These are phyloP conservation scores for Sebastes flavidus DNA, from an alignment of 2,797 vertebrate species.

Conservation along the genomic window DNA sequence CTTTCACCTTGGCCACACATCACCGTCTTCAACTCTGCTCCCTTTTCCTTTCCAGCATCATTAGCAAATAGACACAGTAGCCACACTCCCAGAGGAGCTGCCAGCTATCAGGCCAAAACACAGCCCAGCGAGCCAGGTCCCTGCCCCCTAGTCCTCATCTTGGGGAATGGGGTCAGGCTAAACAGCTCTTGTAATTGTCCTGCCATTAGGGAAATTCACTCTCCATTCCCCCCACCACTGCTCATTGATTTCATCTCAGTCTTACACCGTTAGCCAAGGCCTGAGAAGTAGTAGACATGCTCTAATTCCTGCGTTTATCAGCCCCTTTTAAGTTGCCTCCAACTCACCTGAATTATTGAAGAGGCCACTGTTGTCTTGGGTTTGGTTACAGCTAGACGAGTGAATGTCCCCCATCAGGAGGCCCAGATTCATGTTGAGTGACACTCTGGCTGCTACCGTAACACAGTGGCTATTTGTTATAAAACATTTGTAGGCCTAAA, in stretches of 20 bases:
- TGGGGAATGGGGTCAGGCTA: conserved; percentile 81
- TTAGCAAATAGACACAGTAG: conserved; percentile 66
- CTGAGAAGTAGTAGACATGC: conserved; percentile 76
- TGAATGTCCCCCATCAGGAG: conserved; percentile 60
- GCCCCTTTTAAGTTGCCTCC: conserved; percentile 78
- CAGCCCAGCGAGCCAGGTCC: conserved; percentile 64
- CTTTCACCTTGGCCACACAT: conserved; percentile 24
- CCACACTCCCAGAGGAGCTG: conserved; percentile 69
- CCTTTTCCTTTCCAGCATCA: conserved; percentile 30
- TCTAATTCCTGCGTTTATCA: conserved; percentile 79
- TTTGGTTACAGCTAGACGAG: conserved; percentile 72
- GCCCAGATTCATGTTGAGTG: conserved; percentile 53
- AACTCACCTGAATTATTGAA: conserved; percentile 85
- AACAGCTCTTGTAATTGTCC: conserved; percentile 85
- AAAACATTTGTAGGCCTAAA: conserved; percentile 35
- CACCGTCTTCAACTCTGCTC: not conserved
- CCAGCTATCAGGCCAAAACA: conserved; percentile 73
- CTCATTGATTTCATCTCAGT: conserved; percentile 84
- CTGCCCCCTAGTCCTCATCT: conserved; percentile 66
- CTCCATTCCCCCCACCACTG: conserved; percentile 76
- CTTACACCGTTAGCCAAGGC: conserved; percentile 77
- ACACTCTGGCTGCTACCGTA: conserved; percentile 48
- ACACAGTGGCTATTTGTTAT: conserved; percentile 34
- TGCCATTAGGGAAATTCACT: conserved; percentile 86
- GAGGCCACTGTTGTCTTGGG: conserved; percentile 72